Percentiles rank a stretch among this genome's conserved stretches.
Evolutionary conservation across 1,140 invertebrate species (phyloP).

Genomic region (Magallana gigas): DNA sequence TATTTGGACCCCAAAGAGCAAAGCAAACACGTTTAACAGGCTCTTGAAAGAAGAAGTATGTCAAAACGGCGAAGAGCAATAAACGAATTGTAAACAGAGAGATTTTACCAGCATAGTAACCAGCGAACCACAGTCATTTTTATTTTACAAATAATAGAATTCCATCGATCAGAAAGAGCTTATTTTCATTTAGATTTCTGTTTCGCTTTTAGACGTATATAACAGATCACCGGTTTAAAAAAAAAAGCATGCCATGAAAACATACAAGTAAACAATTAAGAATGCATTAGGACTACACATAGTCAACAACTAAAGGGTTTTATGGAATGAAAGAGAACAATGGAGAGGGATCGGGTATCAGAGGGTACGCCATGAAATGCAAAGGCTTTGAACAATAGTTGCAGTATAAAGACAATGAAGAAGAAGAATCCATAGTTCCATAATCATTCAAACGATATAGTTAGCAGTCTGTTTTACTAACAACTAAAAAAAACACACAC

Average conservation of each 20-base stretch:
- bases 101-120: constrained; percentile 15
- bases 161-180: neutral
- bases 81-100: neutral
- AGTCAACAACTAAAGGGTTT: neutral
- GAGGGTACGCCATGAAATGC: neutral
- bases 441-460: neutral
- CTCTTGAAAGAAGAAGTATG: constrained; percentile 22
- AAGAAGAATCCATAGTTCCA: neutral
- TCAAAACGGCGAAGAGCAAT: neutral
- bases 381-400: constrained; percentile 4
- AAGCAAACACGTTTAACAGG: constrained; percentile 7
- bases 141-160: neutral
- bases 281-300: constrained; percentile 1
- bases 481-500: too few relatives aligned
- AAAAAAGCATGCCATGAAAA: neutral
- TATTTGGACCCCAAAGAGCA: constrained; percentile 24
- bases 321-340: neutral
- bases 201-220: neutral
- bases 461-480: neutral
- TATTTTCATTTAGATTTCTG: neutral
- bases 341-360: neutral
- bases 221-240: too few relatives aligned
- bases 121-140: neutral
- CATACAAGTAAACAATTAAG: neutral
- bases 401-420: neutral